Conservation (phyloP, 2,113 vertebrate species). For the Catharus fuscescens region DNA sequence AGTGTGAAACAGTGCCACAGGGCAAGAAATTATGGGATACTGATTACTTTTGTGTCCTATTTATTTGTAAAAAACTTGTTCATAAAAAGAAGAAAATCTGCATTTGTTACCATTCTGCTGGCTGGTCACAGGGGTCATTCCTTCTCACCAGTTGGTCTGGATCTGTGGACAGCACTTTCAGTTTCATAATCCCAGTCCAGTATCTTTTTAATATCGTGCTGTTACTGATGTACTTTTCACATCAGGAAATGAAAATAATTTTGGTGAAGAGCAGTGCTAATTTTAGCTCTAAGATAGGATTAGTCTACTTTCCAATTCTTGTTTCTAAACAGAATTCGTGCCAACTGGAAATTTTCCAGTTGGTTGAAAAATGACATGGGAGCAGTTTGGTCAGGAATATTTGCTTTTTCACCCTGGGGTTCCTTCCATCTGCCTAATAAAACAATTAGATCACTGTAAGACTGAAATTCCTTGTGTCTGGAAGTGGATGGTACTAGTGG, state of each 20-base stretch:
- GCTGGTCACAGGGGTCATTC: neutral
- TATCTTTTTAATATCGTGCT: constrained; percentile 26
- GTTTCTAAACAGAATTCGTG: constrained; percentile 26
- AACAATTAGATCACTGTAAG: constrained; percentile 18
- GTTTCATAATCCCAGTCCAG: neutral
- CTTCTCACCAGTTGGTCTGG: neutral
- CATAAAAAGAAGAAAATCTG: neutral
- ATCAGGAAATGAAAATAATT: constrained; percentile 56
- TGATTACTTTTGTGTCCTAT: neutral
- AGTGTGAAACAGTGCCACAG: neutral
- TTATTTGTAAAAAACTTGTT: neutral
- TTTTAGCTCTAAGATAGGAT: constrained; percentile 64
- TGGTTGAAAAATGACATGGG: constrained; percentile 27
- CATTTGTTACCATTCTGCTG: neutral
- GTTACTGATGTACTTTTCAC: constrained; percentile 8
- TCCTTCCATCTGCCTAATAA: constrained; percentile 49
- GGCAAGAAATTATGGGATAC: neutral
- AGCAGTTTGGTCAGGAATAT: constrained; percentile 36
- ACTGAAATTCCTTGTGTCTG: neutral
- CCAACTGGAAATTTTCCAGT: constrained; percentile 56
- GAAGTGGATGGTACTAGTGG: neutral
- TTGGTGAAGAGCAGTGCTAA: neutral
- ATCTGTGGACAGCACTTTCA: neutral
- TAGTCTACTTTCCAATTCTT: constrained; percentile 57
- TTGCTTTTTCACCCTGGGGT: constrained; percentile 40